Evolutionary conservation across 2,888 invertebrate genomes (phyloP).

Genomic region (Pterostichus madidus): DNA sequence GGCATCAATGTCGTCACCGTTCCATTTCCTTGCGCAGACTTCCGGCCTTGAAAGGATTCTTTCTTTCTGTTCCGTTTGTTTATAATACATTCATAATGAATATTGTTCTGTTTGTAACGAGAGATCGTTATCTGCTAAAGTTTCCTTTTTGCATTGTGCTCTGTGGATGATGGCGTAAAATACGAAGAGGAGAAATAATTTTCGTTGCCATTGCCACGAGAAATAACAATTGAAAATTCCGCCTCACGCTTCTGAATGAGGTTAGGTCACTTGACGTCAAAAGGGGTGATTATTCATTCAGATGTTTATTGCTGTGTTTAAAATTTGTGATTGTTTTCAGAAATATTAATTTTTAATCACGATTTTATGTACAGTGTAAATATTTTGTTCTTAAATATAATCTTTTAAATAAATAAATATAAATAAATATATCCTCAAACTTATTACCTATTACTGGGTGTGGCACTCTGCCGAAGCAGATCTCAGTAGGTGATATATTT

Average conservation of each 20-base stretch:
- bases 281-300: conserved; percentile 24
- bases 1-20: background rate
- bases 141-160: conserved; percentile 53
- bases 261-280: conserved; percentile 23
- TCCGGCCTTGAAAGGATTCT: conserved; percentile 27
- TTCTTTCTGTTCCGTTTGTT: conserved; percentile 58
- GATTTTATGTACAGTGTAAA: background rate
- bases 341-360: conserved; percentile 2
- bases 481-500: too few relatives aligned
- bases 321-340: conserved; percentile 13
- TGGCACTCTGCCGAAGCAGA: too few relatives aligned
- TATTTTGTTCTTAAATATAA: too few relatives aligned
- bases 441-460: too few relatives aligned
- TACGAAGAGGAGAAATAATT: conserved; percentile 20
- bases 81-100: conserved; percentile 57
- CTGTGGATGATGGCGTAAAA: conserved; percentile 21
- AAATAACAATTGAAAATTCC: conserved; percentile 38
- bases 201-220: conserved; percentile 21
- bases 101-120: conserved; percentile 61
- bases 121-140: conserved; percentile 57
- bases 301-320: background rate
- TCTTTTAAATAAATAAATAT: too few relatives aligned
- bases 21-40: background rate
- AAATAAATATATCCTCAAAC: too few relatives aligned
- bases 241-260: conserved; percentile 19